Base-by-base conservation (phyloP, 2,113 vertebrate genomes). In the Phoenicopterus ruber region DNA sequence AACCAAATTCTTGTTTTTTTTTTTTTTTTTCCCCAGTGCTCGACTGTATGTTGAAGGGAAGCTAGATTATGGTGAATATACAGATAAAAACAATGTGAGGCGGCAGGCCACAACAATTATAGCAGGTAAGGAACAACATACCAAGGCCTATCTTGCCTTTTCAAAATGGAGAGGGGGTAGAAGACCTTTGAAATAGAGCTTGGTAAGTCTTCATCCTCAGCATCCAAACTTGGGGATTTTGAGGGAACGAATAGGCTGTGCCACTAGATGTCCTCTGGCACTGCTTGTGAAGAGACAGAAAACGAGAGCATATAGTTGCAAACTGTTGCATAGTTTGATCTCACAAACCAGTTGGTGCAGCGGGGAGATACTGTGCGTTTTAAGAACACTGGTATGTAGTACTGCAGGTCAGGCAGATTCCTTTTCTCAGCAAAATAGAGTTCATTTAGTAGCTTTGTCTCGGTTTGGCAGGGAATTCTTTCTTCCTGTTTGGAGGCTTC, bases 101-200 rank as follows among this genome's bases (percentile, higher is more conserved):
- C 97, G 99, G 14, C 99, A 99, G 93, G 99, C 99, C 67, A 99
- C 99, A 59, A 99, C 99, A 55, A 98, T 99, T 96, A 99, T 99
- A 61, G 99, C 99, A 98, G 99, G 99, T 99, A 95, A 97, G 92
- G 11, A 82, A 34, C 24, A 11, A 58, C 36, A 6, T 25, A 29
- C 31, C 22, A 16, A 46, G 31, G 18, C 70, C 61, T 22, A 8
- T 24, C 8, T 57, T 67, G 24, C 18, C 10, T 11, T 77, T 59
- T 61, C 21, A 21, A 50, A 86, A 29, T 65, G 28, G 22, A 38
- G 46, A 52, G 11, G 29, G 11, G 4, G 10, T 38, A 14, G 40
- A 76, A 13, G 34, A 36, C 32, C 16, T 71, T 16, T 52, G n/a
- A 62, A 29, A 20, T 29, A 36, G 38, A 6, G 24, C 20, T 21